Evolutionary conservation across 2,888 invertebrate species (phyloP).

Genomic region (Strigamia transsilvanica): DNA sequence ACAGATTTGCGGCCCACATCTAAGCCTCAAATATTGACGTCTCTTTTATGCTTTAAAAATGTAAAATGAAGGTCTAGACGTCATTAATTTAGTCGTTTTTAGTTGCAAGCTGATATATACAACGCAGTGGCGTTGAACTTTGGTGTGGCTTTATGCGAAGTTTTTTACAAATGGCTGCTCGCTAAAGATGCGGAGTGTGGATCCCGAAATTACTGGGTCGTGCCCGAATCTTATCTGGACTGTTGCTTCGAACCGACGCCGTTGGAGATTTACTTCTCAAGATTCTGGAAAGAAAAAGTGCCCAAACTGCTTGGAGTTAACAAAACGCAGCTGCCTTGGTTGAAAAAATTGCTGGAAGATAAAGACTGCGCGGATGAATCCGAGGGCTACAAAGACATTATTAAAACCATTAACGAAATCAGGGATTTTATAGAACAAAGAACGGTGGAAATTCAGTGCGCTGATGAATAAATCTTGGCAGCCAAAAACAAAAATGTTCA

Average conservation of each 20-base stretch:
- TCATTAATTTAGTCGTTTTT: no score
- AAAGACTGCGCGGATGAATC: not conserved
- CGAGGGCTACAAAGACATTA: constrained; percentile 28
- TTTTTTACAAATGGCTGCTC: constrained; percentile 24
- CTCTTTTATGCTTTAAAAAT: no score
- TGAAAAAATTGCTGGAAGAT: not conserved
- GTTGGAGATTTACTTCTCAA: not conserved
- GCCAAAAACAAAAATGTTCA: no score
- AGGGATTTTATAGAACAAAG: constrained; percentile 1
- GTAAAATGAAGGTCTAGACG: no score
- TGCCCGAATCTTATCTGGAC: not conserved
- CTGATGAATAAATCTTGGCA: not conserved
- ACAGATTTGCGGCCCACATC: no score
- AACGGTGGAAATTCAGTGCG: not conserved
- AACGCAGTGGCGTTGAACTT: constrained; percentile 7
- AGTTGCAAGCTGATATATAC: constrained; percentile 19
- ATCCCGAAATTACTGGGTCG: not conserved
- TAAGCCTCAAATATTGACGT: no score
- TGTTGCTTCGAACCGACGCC: not conserved
- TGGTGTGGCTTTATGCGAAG: constrained; percentile 5
- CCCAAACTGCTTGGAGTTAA: not conserved
- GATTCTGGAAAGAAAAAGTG: not conserved
- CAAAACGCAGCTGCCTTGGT: constrained; percentile 10
- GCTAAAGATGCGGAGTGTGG: not conserved
- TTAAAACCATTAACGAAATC: constrained; percentile 24